A percentile compares a stretch with the other conserved stretches of the same genome.
phyloP scores from a whole-genome alignment of 2,888 invertebrate species.

The Marasmarcha lunaedactyla region DNA sequence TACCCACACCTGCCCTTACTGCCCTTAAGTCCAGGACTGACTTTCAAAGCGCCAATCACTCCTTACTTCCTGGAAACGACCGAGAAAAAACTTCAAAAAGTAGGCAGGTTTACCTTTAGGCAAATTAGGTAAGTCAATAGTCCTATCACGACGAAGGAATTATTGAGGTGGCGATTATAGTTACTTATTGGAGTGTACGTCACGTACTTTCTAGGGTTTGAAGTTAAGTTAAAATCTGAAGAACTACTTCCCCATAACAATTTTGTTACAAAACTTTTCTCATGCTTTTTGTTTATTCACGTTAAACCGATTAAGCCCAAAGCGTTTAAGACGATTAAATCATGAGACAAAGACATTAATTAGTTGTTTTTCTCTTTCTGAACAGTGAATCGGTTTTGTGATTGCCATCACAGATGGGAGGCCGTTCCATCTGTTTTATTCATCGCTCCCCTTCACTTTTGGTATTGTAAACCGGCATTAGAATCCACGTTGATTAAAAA shows the following conservation, averaged over 20 bases:
- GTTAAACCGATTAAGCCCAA: neutral
- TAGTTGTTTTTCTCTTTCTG: neutral
- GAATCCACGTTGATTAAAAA: too few relatives aligned
- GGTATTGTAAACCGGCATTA: neutral
- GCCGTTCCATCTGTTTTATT: neutral
- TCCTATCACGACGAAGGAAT: too few relatives aligned
- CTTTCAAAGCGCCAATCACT: neutral
- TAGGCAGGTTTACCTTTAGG: too few relatives aligned
- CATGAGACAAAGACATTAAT: slow-evolving; percentile 1
- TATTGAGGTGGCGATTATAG: too few relatives aligned
- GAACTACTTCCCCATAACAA: too few relatives aligned
- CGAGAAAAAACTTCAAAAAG: neutral
- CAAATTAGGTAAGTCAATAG: too few relatives aligned
- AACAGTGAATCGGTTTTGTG: neutral
- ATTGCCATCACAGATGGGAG: neutral
- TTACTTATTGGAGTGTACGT: too few relatives aligned
- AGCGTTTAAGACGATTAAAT: neutral
- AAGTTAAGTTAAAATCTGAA: too few relatives aligned
- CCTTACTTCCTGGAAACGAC: neutral
- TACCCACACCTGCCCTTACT: slow-evolving; percentile 33
- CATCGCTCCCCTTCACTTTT: neutral
- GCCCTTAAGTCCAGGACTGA: slow-evolving; percentile 1
- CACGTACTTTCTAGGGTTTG: too few relatives aligned
- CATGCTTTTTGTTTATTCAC: neutral
- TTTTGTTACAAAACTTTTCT: too few relatives aligned